Base-by-base conservation (phyloP, 2,888 invertebrate genomes). In the Alviniconcha strummeri region DNA sequence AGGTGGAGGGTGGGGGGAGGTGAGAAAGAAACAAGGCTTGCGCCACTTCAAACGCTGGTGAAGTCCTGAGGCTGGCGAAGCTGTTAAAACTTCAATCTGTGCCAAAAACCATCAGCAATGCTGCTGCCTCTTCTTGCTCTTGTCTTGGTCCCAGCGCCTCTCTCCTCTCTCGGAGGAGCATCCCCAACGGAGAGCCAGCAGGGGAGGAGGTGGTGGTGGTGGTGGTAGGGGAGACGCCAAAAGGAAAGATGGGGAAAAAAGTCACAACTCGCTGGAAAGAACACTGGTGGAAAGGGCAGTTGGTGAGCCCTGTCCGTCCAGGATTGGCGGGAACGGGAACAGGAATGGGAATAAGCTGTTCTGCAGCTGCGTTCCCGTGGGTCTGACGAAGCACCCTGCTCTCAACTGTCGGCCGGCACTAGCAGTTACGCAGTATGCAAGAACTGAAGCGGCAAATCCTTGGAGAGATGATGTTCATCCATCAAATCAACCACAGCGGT, bases 51-150 rank as follows among this genome's bases (percentile, higher is more conserved):
- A 67, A 67, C 36, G 36, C 36, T 36, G 36, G 36, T 36, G 36
- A 36, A 36, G 36, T 36, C 36, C 36, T 36, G 36, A 36, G 36
- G 67, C 64, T 67, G 64, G 52, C 36, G 52, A 79, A 79, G 67
- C 64, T 17, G 79, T 64, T 79, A 64, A 79, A 79, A 79, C 79
- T 64, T 79, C 79, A 79, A 79, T 64, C 79, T 79, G 79, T 79
- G 79, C 79, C 79, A 79, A 79, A 64, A 36, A 17, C 17, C n/a
- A 71, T n/a, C 19, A n/a, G 17, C 71, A 71, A n/a, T 5, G n/a
- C 17, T 8, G 11, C 71, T n/a, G 8, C 71, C 71, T 36, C 36
- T 36, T 36, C 36, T 36, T 36, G 36, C 36, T 36, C 36, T 36
- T 36, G 36, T 36, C 36, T 36, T 36, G 3, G 36, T 36, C 36